Evolutionary conservation across 2,888 invertebrate genomes (phyloP).

Genomic region (Sphaerophoria rueppellii): DNA sequence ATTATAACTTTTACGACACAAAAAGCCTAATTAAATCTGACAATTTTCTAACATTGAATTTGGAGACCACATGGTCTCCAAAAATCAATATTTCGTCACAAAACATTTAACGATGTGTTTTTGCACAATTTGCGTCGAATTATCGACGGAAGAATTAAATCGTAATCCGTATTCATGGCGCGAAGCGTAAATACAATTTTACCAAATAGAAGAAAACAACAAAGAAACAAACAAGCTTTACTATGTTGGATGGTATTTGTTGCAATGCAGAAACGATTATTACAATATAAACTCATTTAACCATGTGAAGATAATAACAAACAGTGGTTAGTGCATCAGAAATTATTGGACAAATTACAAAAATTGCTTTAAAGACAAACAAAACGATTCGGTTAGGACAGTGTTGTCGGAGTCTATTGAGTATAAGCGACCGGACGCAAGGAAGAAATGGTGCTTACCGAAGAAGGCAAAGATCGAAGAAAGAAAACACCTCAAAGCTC

Average conservation of each 20-base stretch:
- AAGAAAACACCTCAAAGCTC: too few relatives aligned
- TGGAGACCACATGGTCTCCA: slow-evolving; percentile 21
- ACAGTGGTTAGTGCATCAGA: neutral
- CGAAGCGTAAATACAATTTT: slow-evolving; percentile 48
- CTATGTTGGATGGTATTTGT: slow-evolving; percentile 35
- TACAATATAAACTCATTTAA: neutral
- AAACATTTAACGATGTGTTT: slow-evolving; percentile 27
- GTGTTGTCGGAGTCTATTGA: too few relatives aligned
- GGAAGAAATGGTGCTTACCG: too few relatives aligned
- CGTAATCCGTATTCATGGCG: slow-evolving; percentile 63
- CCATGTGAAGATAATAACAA: neutral
- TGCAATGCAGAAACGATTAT: slow-evolving; percentile 17
- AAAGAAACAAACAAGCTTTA: slow-evolving; percentile 16
- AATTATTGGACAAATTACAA: neutral
- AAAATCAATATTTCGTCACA: slow-evolving; percentile 48
- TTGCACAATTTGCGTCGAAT: slow-evolving; percentile 63
- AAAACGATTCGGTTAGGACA: too few relatives aligned
- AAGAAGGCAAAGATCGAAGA: too few relatives aligned
- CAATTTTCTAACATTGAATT: slow-evolving; percentile 4
- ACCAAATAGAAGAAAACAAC: slow-evolving; percentile 4
- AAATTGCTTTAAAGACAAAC: neutral
- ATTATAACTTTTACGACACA: too few relatives aligned
- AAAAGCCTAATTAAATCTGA: too few relatives aligned
- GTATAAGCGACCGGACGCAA: too few relatives aligned
- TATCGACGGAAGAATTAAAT: slow-evolving; percentile 68